Percentiles rank a stretch among this genome's conserved stretches.
Conservation (phyloP, 2,888 invertebrate genomes). For the Eucera pruinosa region DNA sequence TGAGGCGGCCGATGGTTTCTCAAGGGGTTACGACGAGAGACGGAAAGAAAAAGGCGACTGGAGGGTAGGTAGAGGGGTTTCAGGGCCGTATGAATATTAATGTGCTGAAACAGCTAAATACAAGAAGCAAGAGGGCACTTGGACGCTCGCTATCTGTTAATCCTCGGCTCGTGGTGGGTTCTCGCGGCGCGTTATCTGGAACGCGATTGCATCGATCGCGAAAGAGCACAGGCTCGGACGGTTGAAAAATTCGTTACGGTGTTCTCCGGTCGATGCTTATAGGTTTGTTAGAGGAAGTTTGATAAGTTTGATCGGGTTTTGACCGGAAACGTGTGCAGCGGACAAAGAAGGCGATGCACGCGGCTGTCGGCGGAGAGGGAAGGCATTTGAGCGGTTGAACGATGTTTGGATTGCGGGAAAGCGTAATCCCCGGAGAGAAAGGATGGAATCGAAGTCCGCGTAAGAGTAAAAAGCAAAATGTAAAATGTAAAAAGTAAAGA, state of each 20-base stretch:
- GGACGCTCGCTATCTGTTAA: conserved; percentile 76
- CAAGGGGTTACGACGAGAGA: conserved; percentile 9
- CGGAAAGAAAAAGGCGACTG: conserved; percentile 17
- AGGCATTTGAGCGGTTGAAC: background rate
- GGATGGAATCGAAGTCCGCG: conserved; percentile 24
- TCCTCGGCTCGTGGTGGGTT: conserved; percentile 66
- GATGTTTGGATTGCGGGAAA: background rate
- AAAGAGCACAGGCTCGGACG: background rate
- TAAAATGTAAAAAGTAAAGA: no score
- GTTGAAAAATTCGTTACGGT: conserved; percentile 50
- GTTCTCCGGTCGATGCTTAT: conserved; percentile 49
- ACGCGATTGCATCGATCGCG: conserved; percentile 42
- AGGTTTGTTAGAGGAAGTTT: conserved; percentile 28
- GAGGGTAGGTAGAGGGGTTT: conserved; percentile 36
- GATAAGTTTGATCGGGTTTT: background rate
- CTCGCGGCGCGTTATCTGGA: conserved; percentile 34
- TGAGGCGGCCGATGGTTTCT: conserved; percentile 38
- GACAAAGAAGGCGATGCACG: no score
- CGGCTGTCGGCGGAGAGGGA: no score
- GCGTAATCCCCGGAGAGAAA: background rate
- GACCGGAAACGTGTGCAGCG: no score
- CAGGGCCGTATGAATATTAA: conserved; percentile 81
- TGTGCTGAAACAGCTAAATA: conserved; percentile 83
- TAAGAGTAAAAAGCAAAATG: no score
- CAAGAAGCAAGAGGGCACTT: conserved; percentile 71